A percentile compares a stretch with the other conserved stretches of the same genome.
Conservation (phyloP, 2,797 vertebrate species). For the Centroberyx gerrardi region DNA sequence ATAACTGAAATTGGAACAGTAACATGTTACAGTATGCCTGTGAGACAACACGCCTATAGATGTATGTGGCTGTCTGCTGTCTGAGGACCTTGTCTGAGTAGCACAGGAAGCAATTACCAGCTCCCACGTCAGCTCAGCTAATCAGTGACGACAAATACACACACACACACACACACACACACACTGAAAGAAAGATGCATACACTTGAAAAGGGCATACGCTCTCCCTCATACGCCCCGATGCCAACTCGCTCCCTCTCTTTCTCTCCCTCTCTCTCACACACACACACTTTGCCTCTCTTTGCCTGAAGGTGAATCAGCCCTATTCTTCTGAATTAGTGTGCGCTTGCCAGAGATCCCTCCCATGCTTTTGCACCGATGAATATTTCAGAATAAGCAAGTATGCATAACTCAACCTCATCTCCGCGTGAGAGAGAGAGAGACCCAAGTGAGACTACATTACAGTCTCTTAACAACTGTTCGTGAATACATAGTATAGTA, state of each 20-base stretch:
- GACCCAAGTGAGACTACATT: conserved; percentile 25
- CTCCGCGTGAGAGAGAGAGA: conserved; percentile 20
- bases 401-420: conserved; percentile 49
- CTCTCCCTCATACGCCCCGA: conserved; percentile 33
- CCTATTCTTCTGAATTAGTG: conserved; percentile 59
- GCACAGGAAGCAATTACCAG: conserved; percentile 75
- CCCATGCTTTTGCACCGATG: conserved; percentile 62
- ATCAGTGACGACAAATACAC: conserved; percentile 56
- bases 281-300: conserved; percentile 27
- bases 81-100: conserved; percentile 55
- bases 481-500: conserved; percentile 29
- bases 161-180: conserved; percentile 24
- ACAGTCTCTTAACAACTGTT: conserved; percentile 32
- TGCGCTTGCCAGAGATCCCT: conserved; percentile 56
- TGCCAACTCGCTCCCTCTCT: conserved; percentile 25
- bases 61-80: conserved; percentile 46
- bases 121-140: conserved; percentile 62
- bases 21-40: too few species aligned
- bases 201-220: conserved; percentile 58
- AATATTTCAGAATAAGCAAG: conserved; percentile 76
- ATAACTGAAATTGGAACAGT: too few species aligned
- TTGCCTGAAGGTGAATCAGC: conserved; percentile 66
- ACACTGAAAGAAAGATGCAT: conserved; percentile 42
- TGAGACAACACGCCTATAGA: conserved; percentile 23
- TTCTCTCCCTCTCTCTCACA: conserved; percentile 23